Evolutionary conservation across 2,113 vertebrate genomes (phyloP).

Genomic region (Hydrochoerus hydrochaeris): DNA sequence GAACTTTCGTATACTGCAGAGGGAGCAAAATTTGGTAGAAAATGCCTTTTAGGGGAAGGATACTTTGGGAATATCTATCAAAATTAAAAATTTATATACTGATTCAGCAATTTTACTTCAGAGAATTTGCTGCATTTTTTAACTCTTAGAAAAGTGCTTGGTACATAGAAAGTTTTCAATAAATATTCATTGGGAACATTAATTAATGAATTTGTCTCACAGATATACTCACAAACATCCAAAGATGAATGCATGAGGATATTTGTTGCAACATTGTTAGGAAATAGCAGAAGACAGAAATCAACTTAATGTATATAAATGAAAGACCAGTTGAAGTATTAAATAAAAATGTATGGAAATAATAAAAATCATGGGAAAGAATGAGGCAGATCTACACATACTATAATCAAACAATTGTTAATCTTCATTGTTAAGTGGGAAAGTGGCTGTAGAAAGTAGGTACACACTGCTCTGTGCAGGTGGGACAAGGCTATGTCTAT

Average conservation of each 20-base stretch:
- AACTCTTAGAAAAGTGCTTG: conserved; percentile 61
- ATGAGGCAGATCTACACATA: background rate
- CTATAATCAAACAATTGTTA: background rate
- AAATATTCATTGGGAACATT: conserved; percentile 68
- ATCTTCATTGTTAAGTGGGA: background rate
- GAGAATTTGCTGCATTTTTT: conserved; percentile 53
- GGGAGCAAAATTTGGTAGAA: conserved; percentile 42
- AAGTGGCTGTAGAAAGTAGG: background rate
- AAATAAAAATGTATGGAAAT: background rate
- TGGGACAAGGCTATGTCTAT: background rate
- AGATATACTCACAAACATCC: background rate
- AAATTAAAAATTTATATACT: conserved; percentile 71
- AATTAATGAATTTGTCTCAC: conserved; percentile 62
- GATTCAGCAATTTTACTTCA: conserved; percentile 69
- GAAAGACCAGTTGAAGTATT: background rate
- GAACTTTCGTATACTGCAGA: background rate
- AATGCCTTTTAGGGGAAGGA: conserved; percentile 5
- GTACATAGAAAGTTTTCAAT: background rate
- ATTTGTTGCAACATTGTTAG: conserved; percentile 2
- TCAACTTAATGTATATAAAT: background rate
- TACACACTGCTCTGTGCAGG: background rate
- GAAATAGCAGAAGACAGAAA: background rate
- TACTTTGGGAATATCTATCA: conserved; percentile 46
- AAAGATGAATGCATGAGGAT: conserved; percentile 48
- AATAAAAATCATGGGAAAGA: background rate